Evolutionary conservation across 2,797 vertebrate species (phyloP).

Genomic region (Ciconia nigra): DNA sequence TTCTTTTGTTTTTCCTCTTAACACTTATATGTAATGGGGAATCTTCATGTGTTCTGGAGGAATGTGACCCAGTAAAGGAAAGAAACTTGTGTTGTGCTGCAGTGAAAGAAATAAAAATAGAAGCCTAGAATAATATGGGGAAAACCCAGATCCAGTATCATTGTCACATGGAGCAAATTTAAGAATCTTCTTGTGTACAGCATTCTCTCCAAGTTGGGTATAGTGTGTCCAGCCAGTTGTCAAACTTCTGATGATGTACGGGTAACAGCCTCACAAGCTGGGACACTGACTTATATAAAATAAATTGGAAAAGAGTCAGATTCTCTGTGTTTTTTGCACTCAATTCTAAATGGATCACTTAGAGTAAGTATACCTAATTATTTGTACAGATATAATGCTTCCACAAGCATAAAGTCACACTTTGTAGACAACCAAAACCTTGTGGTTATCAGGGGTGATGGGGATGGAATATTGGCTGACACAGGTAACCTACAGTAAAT

Average conservation of each 20-base stretch:
- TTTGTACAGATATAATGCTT: neutral
- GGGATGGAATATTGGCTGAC: neutral
- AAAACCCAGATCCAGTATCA: neutral
- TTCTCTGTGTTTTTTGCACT: neutral
- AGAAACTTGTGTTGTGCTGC: neutral
- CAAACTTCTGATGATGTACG: neutral
- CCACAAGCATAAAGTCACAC: neutral
- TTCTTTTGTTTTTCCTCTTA: neutral
- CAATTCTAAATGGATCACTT: neutral
- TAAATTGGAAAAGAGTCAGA: neutral
- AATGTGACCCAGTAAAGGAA: neutral
- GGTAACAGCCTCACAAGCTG: neutral
- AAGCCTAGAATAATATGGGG: neutral
- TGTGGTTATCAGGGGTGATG: neutral
- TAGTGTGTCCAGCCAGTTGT: neutral
- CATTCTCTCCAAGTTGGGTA: neutral
- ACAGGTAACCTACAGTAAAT: neutral
- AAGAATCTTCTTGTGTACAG: neutral
- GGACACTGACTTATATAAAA: neutral
- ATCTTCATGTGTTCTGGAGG: neutral
- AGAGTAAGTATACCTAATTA: neutral
- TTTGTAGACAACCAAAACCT: neutral
- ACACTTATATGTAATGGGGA: neutral
- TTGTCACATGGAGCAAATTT: neutral
- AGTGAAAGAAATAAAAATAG: neutral